Conservation (phyloP, 2,888 invertebrate genomes). For the Andrena praecox region DNA sequence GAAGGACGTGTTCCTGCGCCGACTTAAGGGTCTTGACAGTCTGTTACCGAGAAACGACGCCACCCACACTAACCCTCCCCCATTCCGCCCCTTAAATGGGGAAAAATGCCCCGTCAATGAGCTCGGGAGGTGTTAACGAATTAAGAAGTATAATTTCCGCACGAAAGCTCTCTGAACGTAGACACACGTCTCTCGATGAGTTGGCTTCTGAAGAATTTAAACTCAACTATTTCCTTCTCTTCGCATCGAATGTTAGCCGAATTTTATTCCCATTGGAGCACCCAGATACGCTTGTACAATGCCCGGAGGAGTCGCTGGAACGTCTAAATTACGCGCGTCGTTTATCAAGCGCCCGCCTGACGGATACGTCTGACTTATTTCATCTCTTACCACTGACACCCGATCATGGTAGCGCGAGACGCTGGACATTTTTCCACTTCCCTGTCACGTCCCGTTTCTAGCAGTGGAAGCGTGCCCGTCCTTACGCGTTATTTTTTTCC, state of each 20-base stretch:
- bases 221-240: neutral
- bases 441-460: neutral
- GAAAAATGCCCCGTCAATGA: conserved; percentile 10
- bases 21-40: conserved; percentile 63
- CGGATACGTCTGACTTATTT: conserved; percentile 47
- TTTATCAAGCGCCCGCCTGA: too few relatives aligned
- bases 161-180: neutral
- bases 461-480: conserved; percentile 13
- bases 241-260: too few relatives aligned
- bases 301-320: neutral
- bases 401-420: conserved; percentile 52
- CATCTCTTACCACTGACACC: conserved; percentile 54
- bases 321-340: neutral
- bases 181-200: neutral
- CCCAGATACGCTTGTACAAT: neutral
- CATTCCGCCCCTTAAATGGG: neutral
- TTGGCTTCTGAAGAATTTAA: neutral
- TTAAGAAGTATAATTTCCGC: neutral
- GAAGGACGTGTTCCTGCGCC: conserved; percentile 68
- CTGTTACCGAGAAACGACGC: conserved; percentile 52
- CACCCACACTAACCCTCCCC: conserved; percentile 5
- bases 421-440: conserved; percentile 34
- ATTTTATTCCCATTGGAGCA: too few relatives aligned
- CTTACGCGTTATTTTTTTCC: conserved; percentile 63
- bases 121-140: conserved; percentile 1